Percentiles rank a stretch among this genome's conserved stretches.
Evolutionary conservation across 1,140 invertebrate genomes (phyloP).

Genomic region (Dermatophagoides farinae): DNA sequence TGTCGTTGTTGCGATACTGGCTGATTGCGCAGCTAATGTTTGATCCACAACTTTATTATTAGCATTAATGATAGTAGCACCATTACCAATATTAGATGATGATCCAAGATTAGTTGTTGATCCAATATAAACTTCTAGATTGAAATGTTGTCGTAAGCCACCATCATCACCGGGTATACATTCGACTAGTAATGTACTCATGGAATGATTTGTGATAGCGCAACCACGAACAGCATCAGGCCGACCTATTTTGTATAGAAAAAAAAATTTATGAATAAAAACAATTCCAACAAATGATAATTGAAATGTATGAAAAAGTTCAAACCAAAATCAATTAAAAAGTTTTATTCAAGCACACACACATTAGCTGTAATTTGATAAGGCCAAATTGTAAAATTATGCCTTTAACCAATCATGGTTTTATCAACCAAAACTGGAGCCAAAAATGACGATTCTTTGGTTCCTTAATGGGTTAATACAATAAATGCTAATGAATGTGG

Average conservation of each 20-base stretch:
- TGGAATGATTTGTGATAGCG: constrained; percentile 20
- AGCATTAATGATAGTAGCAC: background rate
- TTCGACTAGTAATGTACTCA: constrained; percentile 38
- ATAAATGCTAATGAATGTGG: too few relatives aligned
- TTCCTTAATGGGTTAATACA: too few relatives aligned
- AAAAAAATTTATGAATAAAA: background rate
- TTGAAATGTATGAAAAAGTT: background rate
- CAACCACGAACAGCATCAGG: constrained; percentile 21
- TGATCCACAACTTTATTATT: background rate
- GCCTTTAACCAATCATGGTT: too few relatives aligned
- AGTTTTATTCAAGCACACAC: background rate
- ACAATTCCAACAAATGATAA: background rate
- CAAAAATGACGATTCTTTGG: too few relatives aligned
- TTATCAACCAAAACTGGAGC: too few relatives aligned
- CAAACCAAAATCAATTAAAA: background rate
- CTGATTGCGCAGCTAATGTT: too few relatives aligned
- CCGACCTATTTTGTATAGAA: constrained; percentile 16
- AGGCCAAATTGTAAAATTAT: too few relatives aligned
- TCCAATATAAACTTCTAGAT: constrained; percentile 47
- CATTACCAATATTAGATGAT: background rate
- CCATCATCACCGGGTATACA: constrained; percentile 54
- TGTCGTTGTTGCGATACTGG: background rate
- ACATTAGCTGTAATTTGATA: background rate
- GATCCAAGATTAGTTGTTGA: background rate
- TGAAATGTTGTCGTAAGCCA: constrained; percentile 53